These are phyloP conservation scores for Miniopterus natalensis DNA, from an alignment of 2,113 vertebrate genomes.

Conservation along the genomic window DNA sequence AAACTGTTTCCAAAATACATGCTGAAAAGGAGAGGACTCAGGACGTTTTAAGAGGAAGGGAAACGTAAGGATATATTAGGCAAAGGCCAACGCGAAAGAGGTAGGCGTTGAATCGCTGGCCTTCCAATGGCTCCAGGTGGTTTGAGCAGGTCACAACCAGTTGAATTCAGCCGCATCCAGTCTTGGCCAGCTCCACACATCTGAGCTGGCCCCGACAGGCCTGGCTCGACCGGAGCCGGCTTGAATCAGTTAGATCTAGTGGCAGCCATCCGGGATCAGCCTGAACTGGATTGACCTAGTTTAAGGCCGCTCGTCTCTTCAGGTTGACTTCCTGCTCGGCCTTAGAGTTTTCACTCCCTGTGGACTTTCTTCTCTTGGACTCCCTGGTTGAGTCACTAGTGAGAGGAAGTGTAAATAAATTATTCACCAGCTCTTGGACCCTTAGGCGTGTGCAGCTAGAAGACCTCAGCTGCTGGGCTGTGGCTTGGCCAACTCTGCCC, in stretches of 20 bases:
- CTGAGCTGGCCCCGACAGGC: slow-evolving; percentile 28
- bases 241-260: slow-evolving; percentile 66
- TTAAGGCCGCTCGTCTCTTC: background rate
- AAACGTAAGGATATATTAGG: background rate
- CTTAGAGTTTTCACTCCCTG: background rate
- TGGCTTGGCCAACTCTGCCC: background rate
- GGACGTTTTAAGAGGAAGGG: slow-evolving; percentile 48
- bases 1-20: background rate
- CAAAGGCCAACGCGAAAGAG: background rate
- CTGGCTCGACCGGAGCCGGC: slow-evolving; percentile 52
- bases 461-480: background rate
- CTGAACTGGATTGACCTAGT: slow-evolving; percentile 67
- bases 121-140: slow-evolving; percentile 22
- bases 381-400: background rate
- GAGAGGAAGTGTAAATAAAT: slow-evolving; percentile 11
- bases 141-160: slow-evolving; percentile 11
- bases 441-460: background rate
- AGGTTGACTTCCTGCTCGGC: background rate
- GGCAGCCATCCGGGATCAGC: slow-evolving; percentile 43
- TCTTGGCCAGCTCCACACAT: slow-evolving; percentile 40
- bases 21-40: background rate
- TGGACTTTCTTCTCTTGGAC: background rate
- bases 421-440: background rate
- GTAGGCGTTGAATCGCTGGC: background rate
- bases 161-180: slow-evolving; percentile 44